Conservation (phyloP, 2,888 invertebrate species). For the Tupiocoris notatus region DNA sequence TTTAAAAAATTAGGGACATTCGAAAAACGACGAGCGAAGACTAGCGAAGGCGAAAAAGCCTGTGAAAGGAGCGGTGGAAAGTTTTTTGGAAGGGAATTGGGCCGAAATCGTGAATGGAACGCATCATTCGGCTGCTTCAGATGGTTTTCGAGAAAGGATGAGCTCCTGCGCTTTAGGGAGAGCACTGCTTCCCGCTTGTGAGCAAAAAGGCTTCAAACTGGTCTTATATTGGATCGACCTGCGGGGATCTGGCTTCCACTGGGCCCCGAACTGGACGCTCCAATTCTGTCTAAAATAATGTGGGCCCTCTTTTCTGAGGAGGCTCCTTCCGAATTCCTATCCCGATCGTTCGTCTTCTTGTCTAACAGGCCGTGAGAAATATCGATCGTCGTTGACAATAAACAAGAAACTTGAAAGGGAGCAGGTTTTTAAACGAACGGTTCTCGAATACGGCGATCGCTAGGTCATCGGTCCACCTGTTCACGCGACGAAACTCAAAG, state of each 20-base stretch:
- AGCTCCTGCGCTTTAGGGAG: neutral
- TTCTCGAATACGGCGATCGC: no score
- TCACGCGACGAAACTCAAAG: no score
- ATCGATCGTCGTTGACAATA: neutral
- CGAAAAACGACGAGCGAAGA: neutral
- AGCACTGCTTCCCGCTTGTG: neutral
- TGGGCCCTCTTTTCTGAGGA: no score
- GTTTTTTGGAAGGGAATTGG: neutral
- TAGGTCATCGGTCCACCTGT: no score
- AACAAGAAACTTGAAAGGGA: neutral
- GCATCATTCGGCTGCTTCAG: neutral
- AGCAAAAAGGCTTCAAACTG: neutral
- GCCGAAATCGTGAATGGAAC: neutral
- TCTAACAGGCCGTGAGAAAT: neutral
- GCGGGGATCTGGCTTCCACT: neutral
- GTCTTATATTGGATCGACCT: no score
- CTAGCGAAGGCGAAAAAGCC: no score
- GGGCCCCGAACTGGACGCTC: neutral
- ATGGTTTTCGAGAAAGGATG: neutral
- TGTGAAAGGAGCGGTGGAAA: no score
- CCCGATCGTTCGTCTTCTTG: neutral
- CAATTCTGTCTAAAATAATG: neutral
- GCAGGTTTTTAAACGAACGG: neutral
- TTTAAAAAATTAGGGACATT: neutral
- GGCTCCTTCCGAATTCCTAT: neutral